Evolutionary conservation across 2,888 invertebrate genomes (phyloP), one percentile per base, ranked within the genome.

Genomic region (Scrobipalpa atriplicella): DNA sequence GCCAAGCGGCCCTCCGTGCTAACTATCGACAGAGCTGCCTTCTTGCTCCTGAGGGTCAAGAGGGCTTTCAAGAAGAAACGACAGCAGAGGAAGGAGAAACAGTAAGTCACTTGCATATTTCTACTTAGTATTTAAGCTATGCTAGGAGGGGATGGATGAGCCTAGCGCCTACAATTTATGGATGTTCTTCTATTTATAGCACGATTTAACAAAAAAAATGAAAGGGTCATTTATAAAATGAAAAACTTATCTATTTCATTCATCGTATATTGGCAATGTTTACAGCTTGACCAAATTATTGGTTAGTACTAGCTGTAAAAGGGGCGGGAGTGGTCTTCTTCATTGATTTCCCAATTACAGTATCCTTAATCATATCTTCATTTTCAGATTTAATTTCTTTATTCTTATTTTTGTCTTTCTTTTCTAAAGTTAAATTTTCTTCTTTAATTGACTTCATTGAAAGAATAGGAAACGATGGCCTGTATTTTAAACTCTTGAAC

Each of bases 51-150:
- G 75, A 94, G 98, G 74, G 97, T 98, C 68, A 97, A 97, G 83
- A 95, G 96, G 80, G 98, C 97, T 52, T 98, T 98, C 89, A 97
- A 97, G 90, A 97, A 97, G 93, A 97, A 97, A 92, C 95, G 97
- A 74, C 95, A 97, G 83, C 96, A 97, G 85, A 93, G 97, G 76
- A 97, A 97, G 83, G 97, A 97, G 70, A 96, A 96, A 93, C 96
- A 95, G 97, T 97, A 84, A 95, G 95, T 94, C 70, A 58, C 19
- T 43, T 56, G 52, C 16, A 1, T n/a, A 29, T n/a, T 29, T 13
- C 7, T 36, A 70, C 56, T 6, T 19, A 43, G 10, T 63, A 6
- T 36, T 47, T 29, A n/a, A 36, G 13, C 21, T 11, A n/a, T 9
- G 16, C 18, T 39, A 16, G 8, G 1, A 10, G 39, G 39, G 39